Base-by-base conservation (phyloP, 2,888 invertebrate genomes). In the Tinea pellionella region DNA sequence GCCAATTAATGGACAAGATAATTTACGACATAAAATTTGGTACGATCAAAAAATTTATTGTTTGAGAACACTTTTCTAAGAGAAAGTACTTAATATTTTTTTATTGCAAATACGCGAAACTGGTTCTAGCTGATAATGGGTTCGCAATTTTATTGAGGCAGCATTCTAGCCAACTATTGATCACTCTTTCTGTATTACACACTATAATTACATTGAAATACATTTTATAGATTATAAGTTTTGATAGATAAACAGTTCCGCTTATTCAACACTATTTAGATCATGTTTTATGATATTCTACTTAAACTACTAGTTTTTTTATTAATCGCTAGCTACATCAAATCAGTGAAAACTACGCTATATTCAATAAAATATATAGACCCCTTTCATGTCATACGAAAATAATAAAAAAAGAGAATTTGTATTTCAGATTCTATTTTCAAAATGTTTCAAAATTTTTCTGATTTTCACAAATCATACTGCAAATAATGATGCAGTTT, bases 21-120 rank as follows among this genome's bases (percentile, higher is more conserved):
- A 47, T 47, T 47, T 47, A 47, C 47, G 47, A 47, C 47, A 47
- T 15, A 16, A 13, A 16, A 8, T 56, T 56, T n/a, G 19, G 29
- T 16, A 12, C 19, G 58, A 58, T 58, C 58, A 58, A 58, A 15
- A n/a, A 58, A 59, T 59, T 42, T 57, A 57, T 42, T 47, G 61
- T 61, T 61, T 55, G 32, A 55, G 56, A 59, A 60, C 32, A 59
- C 56, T 61, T 61, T 61, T 61, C 59, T 73, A 75, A 78, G 80
- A 81, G 85, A 85, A 86, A 86, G 85, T 84, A n/a, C n/a, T n/a
- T n/a, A 74, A 80, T 73, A 77, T 80, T 78, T 81, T 80, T 78
- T 81, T 79, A 75, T 79, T 78, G 75, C 76, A 68, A 78, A 80
- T 81, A 60, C 61, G 37, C 61, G 60, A 61, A 60, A 63, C 62